Evolutionary conservation across 1,140 invertebrate species (phyloP), one percentile per base, ranked within the genome.

Genomic region (Dinoponera quadriceps): DNA sequence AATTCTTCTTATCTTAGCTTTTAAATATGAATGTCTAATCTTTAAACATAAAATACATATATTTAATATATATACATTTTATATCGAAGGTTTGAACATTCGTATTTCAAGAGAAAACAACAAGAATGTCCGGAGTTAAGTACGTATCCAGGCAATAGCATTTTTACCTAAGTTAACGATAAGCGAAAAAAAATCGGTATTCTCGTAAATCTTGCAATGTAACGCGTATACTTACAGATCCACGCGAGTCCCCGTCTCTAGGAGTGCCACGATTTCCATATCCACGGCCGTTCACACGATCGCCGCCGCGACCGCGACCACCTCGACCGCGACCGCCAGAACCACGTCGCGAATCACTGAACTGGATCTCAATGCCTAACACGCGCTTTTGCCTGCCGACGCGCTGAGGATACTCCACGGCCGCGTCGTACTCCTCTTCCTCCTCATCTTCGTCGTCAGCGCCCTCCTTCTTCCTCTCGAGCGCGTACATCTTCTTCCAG

Each of bases 401-500:
- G 84, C 97, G 97, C 94, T 98, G 97, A 85, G 97, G 97, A 93
- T 97, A 98, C 90, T 98, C 97, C 5, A 91, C 91, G 59, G 96
- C 95, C 66, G 95, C 96, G 92, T 97, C 97, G 88, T 97, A 97
- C 91, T 97, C 95, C 85, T 96, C 96, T 83, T 96, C 96, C 11
- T 96, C 95, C 0, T 96, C 96, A 5, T 96, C 96, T 1, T 96
- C 96, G 57, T 96, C 96, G 25, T 96, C 96, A 1, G 94, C 95
- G 5, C 95, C 96, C 75, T 97, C 96, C 91, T 97, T 97, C 93
- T 98, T 98, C 93, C 97, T 97, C 90, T 97, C 96, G 60, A 98
- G 94, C 88, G 96, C 96, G 87, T 97, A 97, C 95, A 98, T 97
- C 90, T 98, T 98, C 93, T 98, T 98, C 98, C 98, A 98, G 93